phyloP scores from a whole-genome alignment of 2,797 vertebrate genomes.

The Cynopterus sphinx region DNA sequence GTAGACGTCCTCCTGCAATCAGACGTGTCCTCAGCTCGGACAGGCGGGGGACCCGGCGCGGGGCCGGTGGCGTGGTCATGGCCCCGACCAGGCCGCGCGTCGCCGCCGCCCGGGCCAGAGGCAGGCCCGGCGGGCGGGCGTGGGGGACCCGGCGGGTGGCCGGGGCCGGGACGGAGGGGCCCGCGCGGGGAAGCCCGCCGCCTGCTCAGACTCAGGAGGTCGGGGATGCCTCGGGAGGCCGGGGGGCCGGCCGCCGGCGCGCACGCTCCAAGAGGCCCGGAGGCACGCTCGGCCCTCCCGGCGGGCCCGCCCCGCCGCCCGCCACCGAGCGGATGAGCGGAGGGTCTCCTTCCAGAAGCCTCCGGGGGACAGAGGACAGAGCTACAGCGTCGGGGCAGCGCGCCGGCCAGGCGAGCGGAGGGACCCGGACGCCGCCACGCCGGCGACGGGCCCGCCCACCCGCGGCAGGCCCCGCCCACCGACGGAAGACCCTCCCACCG shows the following conservation, averaged over 20 bases:
- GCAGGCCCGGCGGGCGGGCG: not conserved
- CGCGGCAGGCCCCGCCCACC: too few species aligned
- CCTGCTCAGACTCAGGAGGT: not conserved
- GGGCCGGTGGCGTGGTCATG: too few species aligned
- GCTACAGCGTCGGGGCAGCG: not conserved
- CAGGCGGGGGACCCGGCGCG: fast-evolving
- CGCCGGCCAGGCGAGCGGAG: too few species aligned
- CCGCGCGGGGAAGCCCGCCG: fast-evolving
- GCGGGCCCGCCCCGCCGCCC: not conserved
- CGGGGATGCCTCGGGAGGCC: not conserved
- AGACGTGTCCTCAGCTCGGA: not conserved
- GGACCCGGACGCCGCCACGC: too few species aligned
- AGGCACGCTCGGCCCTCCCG: not conserved
- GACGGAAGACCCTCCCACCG: too few species aligned
- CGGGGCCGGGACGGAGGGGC: not conserved
- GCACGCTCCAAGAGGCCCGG: not conserved
- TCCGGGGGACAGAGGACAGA: not conserved
- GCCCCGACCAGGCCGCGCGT: not conserved
- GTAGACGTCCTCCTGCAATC: constrained; percentile 87
- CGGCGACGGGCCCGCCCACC: too few species aligned
- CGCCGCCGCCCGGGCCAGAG: too few species aligned
- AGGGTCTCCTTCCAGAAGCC: not conserved
- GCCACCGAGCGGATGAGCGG: not conserved
- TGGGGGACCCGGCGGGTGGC: not conserved
- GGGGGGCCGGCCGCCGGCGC: not conserved